Evolutionary conservation across 2,797 vertebrate genomes (phyloP), one percentile per base, ranked within the genome.

Genomic region (Anniella stebbinsi): DNA sequence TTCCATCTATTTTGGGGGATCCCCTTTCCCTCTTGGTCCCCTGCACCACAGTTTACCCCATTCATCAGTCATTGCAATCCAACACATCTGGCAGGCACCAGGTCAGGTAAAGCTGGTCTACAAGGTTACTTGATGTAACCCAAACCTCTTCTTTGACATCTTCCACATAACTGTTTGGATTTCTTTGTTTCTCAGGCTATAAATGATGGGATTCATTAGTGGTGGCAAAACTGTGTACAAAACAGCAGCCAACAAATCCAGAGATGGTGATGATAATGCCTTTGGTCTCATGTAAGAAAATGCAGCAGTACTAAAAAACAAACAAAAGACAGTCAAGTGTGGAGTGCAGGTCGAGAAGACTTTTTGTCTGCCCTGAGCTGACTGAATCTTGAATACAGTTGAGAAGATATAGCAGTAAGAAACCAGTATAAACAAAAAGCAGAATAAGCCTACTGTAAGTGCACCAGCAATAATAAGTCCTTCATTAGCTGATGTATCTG

Each of bases 351-450:
- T 87, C 9, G 85, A 87, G 18, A 87, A 66, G 2, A 12, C 75
- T 30, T 87, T 78, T 0, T 78, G 21, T 6, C 21, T 36, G 30
- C 30, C 38, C 7, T 4, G 72, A 88, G 70, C 21, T 51, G 75
- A 91, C 54, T 87, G 28, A 92, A 93, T 88, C 45, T 30, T 94
- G 9, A 94, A 48, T 0, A 88, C 73, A 36, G 82, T 6, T 33
- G 73, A 51, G 82, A 94, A 12, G 41, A 87, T 87, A 4, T 33
- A 87, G 7, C 15, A 41, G 28, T 67, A 78, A 57, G 86, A 87
- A 25, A 70, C 15, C 45, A 80, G 18, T 54, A 92, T 9, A 83
- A 54, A 33, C n/a, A 1, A 13, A 92, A 94, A 73, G 45, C 83
- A 2, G 25, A 11, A 4, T 38, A 84, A 66, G 4, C 12, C 3